These are phyloP conservation scores for Brachypteracias leptosomus DNA, from an alignment of 2,113 vertebrate genomes.

Conservation along the genomic window DNA sequence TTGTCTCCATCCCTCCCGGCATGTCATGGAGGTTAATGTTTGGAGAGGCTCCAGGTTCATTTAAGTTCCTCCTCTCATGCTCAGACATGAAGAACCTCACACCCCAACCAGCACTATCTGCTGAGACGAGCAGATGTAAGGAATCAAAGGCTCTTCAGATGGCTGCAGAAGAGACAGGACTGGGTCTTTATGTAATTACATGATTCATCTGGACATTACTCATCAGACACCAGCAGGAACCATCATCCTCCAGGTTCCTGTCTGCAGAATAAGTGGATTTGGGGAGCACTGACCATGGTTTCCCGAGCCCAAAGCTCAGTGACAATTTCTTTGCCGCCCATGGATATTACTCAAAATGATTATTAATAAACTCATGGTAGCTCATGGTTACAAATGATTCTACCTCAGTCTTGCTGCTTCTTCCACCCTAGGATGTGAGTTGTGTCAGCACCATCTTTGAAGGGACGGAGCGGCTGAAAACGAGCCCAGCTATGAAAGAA, in stretches of 20 bases:
- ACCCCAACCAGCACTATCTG: not conserved
- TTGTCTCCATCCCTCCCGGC: not conserved
- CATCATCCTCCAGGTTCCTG: not conserved
- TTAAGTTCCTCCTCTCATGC: not conserved
- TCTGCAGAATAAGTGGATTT: not conserved
- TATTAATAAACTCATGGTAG: not conserved
- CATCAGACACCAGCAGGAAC: not conserved
- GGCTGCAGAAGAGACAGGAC: not conserved
- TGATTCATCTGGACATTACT: not conserved
- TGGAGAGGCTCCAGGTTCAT: not conserved
- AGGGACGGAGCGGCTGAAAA: constrained; percentile 48
- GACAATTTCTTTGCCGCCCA: not conserved
- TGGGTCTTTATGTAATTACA: not conserved
- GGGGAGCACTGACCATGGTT: not conserved
- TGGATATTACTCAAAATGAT: not conserved
- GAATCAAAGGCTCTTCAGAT: not conserved
- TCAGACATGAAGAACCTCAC: not conserved
- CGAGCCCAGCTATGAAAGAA: not conserved
- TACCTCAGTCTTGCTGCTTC: not conserved
- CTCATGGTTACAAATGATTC: not conserved
- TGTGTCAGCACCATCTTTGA: constrained; percentile 61
- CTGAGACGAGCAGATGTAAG: not conserved
- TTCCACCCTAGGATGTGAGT: constrained; percentile 36
- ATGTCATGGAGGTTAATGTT: rapidly evolving
- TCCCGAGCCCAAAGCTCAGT: not conserved